These are phyloP conservation scores for Cliona cf. orientalis DNA, from an alignment of 37 sponge, comb jelly and placozoan species.

Conservation along the genomic window DNA sequence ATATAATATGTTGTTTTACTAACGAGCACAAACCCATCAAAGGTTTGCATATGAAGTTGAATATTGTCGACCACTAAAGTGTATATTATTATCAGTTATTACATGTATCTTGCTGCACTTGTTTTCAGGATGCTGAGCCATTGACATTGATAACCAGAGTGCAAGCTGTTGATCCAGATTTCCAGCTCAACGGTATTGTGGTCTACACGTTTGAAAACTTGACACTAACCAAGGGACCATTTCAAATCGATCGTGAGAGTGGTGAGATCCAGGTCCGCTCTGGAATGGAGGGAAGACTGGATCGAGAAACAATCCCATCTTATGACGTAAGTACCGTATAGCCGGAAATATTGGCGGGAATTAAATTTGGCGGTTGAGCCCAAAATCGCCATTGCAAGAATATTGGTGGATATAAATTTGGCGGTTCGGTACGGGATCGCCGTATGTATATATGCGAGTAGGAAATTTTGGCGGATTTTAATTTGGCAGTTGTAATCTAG, in stretches of 20 bases:
- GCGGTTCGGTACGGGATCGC: too few relatives aligned
- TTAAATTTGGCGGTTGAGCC: too few relatives aligned
- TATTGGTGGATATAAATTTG: too few relatives aligned
- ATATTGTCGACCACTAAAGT: neutral
- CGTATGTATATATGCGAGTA: too few relatives aligned
- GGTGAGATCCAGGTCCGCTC: constrained; percentile 4
- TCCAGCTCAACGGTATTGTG: constrained; percentile 12
- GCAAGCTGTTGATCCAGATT: constrained; percentile 37
- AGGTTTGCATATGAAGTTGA: too few relatives aligned
- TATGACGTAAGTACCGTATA: neutral
- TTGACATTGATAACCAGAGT: constrained; percentile 11
- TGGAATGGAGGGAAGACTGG: constrained; percentile 7
- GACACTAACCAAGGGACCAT: neutral
- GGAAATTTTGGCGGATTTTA: too few relatives aligned
- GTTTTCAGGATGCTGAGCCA: constrained; percentile 4
- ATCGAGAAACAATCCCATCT: constrained; percentile 2
- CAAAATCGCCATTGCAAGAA: too few relatives aligned
- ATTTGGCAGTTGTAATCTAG: too few relatives aligned
- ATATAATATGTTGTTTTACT: too few relatives aligned
- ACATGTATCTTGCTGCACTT: neutral
- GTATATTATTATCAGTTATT: neutral
- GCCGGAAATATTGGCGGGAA: neutral
- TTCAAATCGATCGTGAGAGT: constrained; percentile 31
- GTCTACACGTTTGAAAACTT: constrained; percentile 30
- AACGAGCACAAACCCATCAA: too few relatives aligned